A percentile compares a stretch with the other conserved stretches of the same genome.
Evolutionary conservation across 2,888 invertebrate genomes (phyloP).

Genomic region (Drosophila hamatofila): DNA sequence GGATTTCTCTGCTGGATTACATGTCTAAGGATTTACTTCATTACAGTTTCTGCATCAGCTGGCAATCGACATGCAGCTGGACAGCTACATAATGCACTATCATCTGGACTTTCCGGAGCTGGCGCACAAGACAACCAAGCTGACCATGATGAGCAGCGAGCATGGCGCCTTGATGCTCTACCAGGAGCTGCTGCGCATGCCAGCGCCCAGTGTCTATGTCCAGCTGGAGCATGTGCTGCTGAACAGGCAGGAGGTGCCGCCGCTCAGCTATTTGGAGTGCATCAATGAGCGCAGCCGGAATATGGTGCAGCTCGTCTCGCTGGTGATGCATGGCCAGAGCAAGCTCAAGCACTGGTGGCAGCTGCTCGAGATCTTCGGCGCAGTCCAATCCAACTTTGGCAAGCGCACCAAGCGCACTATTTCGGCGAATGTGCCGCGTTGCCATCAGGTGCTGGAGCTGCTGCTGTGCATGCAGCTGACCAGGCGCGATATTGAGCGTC

Average conservation of each 20-base stretch:
- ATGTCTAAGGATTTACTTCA: not conserved
- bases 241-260: slow-evolving; percentile 86
- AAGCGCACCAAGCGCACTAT: slow-evolving; percentile 80
- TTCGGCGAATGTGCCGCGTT: slow-evolving; percentile 71
- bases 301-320: slow-evolving; percentile 87
- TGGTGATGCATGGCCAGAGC: slow-evolving; percentile 80
- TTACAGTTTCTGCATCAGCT: slow-evolving; percentile 90
- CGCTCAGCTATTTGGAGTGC: slow-evolving; percentile 90
- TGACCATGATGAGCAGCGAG: slow-evolving; percentile 84
- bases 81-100: slow-evolving; percentile 91
- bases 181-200: slow-evolving; percentile 85
- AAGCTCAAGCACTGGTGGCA: slow-evolving; percentile 83
- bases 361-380: slow-evolving; percentile 77
- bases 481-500: slow-evolving; percentile 88
- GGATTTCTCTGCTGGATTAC: not conserved
- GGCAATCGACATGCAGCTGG: slow-evolving; percentile 90
- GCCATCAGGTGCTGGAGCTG: slow-evolving; percentile 84
- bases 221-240: slow-evolving; percentile 89
- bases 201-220: slow-evolving; percentile 88
- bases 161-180: slow-evolving; percentile 87
- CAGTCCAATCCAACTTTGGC: slow-evolving; percentile 72
- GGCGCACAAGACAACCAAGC: slow-evolving; percentile 68
- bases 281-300: slow-evolving; percentile 91
- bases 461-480: slow-evolving; percentile 86
- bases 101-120: slow-evolving; percentile 94